These are phyloP conservation scores for Caenorhabditis japonica DNA, from an alignment of 2,888 invertebrate genomes.

Conservation along the genomic window DNA sequence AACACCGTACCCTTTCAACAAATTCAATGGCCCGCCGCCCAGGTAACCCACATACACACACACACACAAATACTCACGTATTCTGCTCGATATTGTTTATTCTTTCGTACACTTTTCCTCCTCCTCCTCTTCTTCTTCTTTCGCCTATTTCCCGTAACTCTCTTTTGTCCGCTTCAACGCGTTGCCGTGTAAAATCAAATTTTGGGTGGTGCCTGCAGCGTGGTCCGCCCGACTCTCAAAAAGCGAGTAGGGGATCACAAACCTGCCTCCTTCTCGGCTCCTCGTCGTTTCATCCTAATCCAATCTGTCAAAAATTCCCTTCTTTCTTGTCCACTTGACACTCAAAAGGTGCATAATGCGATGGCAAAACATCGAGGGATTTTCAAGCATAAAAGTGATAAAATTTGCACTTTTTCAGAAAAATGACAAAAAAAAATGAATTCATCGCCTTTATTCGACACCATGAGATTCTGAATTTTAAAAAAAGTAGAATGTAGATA, in stretches of 20 bases:
- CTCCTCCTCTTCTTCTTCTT: conserved; percentile 6
- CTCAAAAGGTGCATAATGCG: conserved; percentile 33
- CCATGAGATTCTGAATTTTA: conserved; percentile 38
- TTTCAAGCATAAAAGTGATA: too few species aligned
- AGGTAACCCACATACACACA: too few species aligned
- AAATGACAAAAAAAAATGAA: neutral
- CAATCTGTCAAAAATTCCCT: conserved; percentile 34
- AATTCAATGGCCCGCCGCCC: too few species aligned
- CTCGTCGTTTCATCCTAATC: conserved; percentile 35
- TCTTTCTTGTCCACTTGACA: conserved; percentile 35
- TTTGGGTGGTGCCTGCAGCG: conserved; percentile 12
- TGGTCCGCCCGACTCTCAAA: too few species aligned
- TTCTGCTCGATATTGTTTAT: conserved; percentile 24
- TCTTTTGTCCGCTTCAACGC: conserved; percentile 50
- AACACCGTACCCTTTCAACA: too few species aligned
- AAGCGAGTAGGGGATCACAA: conserved; percentile 23
- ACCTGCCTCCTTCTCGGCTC: conserved; percentile 6
- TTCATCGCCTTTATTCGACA: conserved; percentile 11
- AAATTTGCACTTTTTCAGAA: neutral
- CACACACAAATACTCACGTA: too few species aligned
- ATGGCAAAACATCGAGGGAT: too few species aligned
- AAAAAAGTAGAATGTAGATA: too few species aligned
- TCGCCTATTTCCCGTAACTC: neutral
- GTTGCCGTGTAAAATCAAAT: conserved; percentile 41
- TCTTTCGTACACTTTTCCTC: neutral